These are phyloP conservation scores for Dione juno DNA, from an alignment of 2,888 invertebrate genomes.

Conservation along the genomic window DNA sequence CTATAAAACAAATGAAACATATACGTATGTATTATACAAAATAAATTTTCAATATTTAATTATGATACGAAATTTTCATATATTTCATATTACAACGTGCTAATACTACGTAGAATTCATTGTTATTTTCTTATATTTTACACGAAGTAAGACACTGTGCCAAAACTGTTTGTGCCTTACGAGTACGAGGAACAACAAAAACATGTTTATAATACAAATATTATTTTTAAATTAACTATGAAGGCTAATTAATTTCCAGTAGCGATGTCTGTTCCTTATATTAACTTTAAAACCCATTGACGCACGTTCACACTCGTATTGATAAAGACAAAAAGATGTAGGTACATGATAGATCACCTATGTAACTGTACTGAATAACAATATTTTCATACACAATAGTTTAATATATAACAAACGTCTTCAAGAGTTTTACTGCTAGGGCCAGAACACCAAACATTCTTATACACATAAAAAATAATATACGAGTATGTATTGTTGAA, in stretches of 20 bases:
- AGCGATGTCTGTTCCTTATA: neutral
- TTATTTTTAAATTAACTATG: slow-evolving; percentile 4
- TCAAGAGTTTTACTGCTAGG: neutral
- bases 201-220: slow-evolving; percentile 7
- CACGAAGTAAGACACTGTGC: neutral
- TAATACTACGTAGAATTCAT: too few relatives aligned
- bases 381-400: too few relatives aligned
- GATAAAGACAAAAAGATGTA: neutral
- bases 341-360: too few relatives aligned
- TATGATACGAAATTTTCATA: neutral
- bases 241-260: neutral
- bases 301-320: neutral
- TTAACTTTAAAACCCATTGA: neutral
- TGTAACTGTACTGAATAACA: too few relatives aligned
- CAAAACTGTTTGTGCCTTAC: neutral
- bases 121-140: neutral
- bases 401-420: neutral
- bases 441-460: neutral
- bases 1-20: too few relatives aligned
- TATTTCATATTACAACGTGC: neutral
- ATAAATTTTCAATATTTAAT: too few relatives aligned
- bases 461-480: neutral
- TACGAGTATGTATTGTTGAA: neutral
- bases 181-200: neutral
- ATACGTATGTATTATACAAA: too few relatives aligned